Conservation (phyloP, 2,888 invertebrate genomes). For the Zaprionus lineosus region DNA sequence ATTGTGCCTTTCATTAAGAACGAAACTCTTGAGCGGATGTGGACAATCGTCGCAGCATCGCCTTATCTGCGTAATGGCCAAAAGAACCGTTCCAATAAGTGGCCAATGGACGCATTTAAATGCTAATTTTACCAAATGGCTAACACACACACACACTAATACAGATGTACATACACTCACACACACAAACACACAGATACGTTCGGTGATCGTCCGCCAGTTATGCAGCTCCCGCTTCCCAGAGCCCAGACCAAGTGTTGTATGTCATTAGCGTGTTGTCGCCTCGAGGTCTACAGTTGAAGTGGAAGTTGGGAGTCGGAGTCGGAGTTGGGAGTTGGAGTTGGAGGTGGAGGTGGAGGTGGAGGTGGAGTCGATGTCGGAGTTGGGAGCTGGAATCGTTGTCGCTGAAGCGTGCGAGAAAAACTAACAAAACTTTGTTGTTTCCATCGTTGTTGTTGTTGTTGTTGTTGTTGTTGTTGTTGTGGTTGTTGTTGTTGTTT, state of each 20-base stretch:
- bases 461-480: too few species aligned
- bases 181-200: constrained; percentile 12
- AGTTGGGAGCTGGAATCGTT: constrained; percentile 21
- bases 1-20: constrained; percentile 26
- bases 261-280: constrained; percentile 70
- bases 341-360: too few species aligned
- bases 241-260: constrained; percentile 50
- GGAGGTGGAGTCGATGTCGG: too few species aligned
- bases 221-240: background rate
- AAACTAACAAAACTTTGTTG: constrained; percentile 51
- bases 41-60: constrained; percentile 15
- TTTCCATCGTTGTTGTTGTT: too few species aligned
- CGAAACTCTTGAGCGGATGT: constrained; percentile 32
- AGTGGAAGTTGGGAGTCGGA: constrained; percentile 23
- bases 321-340: too few species aligned
- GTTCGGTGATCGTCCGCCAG: constrained; percentile 15
- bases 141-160: constrained; percentile 15
- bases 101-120: constrained; percentile 55
- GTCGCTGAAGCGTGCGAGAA: constrained; percentile 53
- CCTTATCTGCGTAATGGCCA: constrained; percentile 34
- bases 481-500: constrained; percentile 10
- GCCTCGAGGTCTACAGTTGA: constrained; percentile 53
- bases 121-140: constrained; percentile 52
- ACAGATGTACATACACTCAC: background rate
- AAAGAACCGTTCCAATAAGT: constrained; percentile 48